These are phyloP conservation scores for Dreissena polymorpha DNA, from an alignment of 1,140 invertebrate genomes.

Conservation along the genomic window DNA sequence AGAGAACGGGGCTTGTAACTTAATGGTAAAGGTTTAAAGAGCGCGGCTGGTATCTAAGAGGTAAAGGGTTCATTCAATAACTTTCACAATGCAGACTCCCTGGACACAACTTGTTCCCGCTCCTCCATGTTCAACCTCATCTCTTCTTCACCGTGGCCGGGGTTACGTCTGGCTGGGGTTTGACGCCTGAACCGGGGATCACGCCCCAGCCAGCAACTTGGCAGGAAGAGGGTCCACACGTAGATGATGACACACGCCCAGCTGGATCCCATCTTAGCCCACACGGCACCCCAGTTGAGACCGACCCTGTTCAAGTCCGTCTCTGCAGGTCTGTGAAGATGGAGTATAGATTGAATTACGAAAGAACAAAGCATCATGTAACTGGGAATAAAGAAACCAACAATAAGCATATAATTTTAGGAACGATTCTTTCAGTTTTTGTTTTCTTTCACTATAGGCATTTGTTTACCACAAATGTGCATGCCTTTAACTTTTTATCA, in stretches of 20 bases:
- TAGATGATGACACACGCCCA: conserved; percentile 97
- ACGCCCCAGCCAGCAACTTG: conserved; percentile 91
- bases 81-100: conserved; percentile 52
- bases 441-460: no score
- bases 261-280: conserved; percentile 98
- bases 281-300: conserved; percentile 88
- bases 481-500: no score
- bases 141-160: conserved; percentile 18
- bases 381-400: no score
- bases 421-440: no score
- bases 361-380: no score
- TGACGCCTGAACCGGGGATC: conserved; percentile 84
- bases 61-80: no score
- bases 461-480: no score
- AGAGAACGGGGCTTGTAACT: no score
- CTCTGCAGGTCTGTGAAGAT: conserved; percentile 68
- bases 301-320: conserved; percentile 74
- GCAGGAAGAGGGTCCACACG: conserved; percentile 95
- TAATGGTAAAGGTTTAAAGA: no score
- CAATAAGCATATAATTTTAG: no score
- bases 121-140: conserved; percentile 46
- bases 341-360: not conserved
- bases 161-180: conserved; percentile 1
- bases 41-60: no score
- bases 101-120: conserved; percentile 51